Conservation (phyloP, 2,797 vertebrate species). For the Fistularia tabacaria region DNA sequence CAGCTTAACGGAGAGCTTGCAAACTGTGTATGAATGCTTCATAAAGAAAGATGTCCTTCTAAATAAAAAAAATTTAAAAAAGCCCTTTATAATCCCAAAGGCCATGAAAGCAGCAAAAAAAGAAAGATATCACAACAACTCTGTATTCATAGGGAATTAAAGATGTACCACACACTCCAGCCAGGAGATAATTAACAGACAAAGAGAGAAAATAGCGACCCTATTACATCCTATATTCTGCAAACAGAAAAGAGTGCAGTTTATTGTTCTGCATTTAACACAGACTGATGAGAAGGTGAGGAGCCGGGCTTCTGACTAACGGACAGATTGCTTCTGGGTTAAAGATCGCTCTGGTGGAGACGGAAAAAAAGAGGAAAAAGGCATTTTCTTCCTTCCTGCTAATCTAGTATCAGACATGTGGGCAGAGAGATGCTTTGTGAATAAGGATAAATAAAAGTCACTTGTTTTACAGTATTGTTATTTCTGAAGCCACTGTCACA, state of each 20-base stretch:
- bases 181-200: slow-evolving; percentile 8
- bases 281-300: slow-evolving; percentile 16
- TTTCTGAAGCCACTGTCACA: not conserved
- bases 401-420: slow-evolving; percentile 6
- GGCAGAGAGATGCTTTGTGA: too few species aligned
- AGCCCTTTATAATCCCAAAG: not conserved
- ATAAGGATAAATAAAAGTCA: not conserved
- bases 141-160: not conserved
- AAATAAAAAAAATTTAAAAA: not conserved
- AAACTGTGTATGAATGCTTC: not conserved
- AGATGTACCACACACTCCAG: not conserved
- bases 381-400: slow-evolving; percentile 2
- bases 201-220: not conserved
- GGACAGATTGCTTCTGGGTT: slow-evolving; percentile 9
- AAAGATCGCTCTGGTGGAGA: slow-evolving; percentile 4
- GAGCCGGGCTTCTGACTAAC: slow-evolving; percentile 26
- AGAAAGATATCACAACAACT: not conserved
- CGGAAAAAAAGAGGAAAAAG: not conserved
- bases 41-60: not conserved
- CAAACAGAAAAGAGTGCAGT: slow-evolving; percentile 5
- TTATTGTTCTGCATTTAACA: slow-evolving; percentile 3
- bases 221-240: not conserved
- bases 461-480: not conserved
- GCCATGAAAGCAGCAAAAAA: not conserved
- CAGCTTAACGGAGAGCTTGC: too few species aligned